Evolutionary conservation across 1,140 invertebrate species (phyloP), one percentile per base, ranked within the genome.

Genomic region (Bombus huntii): DNA sequence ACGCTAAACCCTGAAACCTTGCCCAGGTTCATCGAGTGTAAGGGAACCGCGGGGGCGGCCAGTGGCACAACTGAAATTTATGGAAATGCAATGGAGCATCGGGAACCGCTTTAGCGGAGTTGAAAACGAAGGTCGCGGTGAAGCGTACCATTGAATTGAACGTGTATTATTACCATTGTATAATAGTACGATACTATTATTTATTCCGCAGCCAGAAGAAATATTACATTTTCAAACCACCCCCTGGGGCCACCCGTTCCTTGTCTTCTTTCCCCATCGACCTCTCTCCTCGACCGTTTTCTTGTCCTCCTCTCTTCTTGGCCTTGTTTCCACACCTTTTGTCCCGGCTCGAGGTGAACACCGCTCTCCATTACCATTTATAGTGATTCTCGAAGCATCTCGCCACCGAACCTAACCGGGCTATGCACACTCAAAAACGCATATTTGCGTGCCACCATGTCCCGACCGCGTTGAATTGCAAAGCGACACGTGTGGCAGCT

Each of bases 311-410:
- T 68, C 42, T 59, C 37, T 59, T 22, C 31, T 31, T 42, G 25
- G 37, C 75, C 28, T 65, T 25, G 57, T 53, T 59, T 15, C 59
- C 62, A 37, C 77, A 78, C 87, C 87, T 90, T 79, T 81, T 74
- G 82, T 85, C 84, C 77, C 37, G 75, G 28, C 75, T 53, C 76
- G 76, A 82, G 85, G 75, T 83, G 88, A 88, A 90, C 91, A 90
- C 88, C 80, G 87, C 85, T 93, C 91, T 93, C 92, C 90, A 95
- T 95, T 94, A 94, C 92, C 94, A 95, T 95, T 94, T 95, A 95
- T 94, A 94, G 94, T 94, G 94, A 95, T 94, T 94, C 92, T 88
- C 92, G 92, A 93, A 93, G 85, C 87, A 91, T 90, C 89, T 89
- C 72, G 28, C 81, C 87, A 83, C 77, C 87, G 73, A 87, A 76